A percentile compares a stretch with the other conserved stretches of the same genome.
Evolutionary conservation across 2,113 vertebrate genomes (phyloP).

Genomic region (Monopterus albus): DNA sequence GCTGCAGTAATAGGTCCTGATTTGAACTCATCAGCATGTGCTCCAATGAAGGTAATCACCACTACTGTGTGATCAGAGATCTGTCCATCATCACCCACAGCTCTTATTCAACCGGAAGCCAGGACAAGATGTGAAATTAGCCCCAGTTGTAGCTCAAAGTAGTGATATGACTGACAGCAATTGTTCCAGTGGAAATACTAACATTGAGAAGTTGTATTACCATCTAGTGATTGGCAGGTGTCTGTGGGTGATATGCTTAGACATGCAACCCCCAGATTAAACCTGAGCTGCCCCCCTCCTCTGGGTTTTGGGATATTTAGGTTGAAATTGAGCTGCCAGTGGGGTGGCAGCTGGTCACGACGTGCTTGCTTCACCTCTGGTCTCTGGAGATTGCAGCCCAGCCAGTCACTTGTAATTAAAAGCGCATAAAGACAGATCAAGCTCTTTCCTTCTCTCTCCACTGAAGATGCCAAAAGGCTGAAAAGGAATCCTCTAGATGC

Average conservation of each 20-base stretch:
- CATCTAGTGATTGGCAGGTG: conserved; percentile 65
- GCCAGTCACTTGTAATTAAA: conserved; percentile 74
- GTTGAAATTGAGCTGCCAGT: conserved; percentile 64
- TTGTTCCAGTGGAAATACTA: conserved; percentile 43
- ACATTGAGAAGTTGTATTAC: conserved; percentile 45
- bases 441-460: conserved; percentile 30
- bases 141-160: conserved; percentile 30
- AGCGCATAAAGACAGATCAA: conserved; percentile 61
- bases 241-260: conserved; percentile 55
- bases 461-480: conserved; percentile 32
- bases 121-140: conserved; percentile 33
- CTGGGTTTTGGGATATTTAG: conserved; percentile 49
- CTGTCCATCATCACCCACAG: conserved; percentile 38
- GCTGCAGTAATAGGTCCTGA: conserved; percentile 5
- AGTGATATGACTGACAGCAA: conserved; percentile 57
- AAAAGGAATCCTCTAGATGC: conserved; percentile 33
- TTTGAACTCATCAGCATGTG: conserved; percentile 28
- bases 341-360: conserved; percentile 55
- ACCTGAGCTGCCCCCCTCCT: conserved; percentile 6
- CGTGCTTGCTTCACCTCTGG: conserved; percentile 57
- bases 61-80: conserved; percentile 36
- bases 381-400: conserved; percentile 54
- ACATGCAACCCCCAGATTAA: conserved; percentile 50
- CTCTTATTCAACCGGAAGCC: conserved; percentile 45
- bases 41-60: conserved; percentile 37